These are phyloP conservation scores for Sebastes vulpes DNA, from an alignment of 2,797 vertebrate genomes.

Conservation along the genomic window DNA sequence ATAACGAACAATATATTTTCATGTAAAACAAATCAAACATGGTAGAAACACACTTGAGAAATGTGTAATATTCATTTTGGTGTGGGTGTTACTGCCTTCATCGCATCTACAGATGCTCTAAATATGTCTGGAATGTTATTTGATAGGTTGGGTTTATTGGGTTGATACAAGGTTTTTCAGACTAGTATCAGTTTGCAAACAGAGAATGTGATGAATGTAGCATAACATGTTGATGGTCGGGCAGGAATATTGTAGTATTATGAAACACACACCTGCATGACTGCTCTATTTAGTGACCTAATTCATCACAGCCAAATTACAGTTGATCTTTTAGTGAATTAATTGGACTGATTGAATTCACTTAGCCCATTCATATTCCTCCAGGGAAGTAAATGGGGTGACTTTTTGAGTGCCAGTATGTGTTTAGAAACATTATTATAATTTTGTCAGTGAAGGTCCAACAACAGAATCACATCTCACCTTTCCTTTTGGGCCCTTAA, in stretches of 20 bases:
- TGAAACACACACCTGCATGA: conserved; percentile 2
- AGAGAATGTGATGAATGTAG: conserved; percentile 5
- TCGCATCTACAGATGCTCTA: conserved; percentile 44
- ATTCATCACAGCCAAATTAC: background rate
- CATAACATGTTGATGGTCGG: background rate
- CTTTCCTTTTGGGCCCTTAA: conserved; percentile 83
- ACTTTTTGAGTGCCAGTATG: background rate
- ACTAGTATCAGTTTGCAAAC: conserved; percentile 22
- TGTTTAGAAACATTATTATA: background rate
- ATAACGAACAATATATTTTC: background rate
- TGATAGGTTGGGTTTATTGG: background rate
- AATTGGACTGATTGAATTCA: background rate
- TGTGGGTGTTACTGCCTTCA: conserved; percentile 28
- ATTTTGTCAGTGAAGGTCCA: background rate
- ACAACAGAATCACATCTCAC: conserved; percentile 62
- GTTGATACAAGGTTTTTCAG: conserved; percentile 27
- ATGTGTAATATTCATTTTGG: conserved; percentile 38
- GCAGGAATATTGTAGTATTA: background rate
- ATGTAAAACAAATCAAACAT: conserved; percentile 4
- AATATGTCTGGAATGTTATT: conserved; percentile 54
- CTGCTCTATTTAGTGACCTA: background rate
- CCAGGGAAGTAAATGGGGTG: background rate
- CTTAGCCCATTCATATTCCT: background rate
- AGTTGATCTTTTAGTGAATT: background rate
- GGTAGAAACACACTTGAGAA: conserved; percentile 5